Evolutionary conservation across 2,797 vertebrate genomes (phyloP), one percentile per base, ranked within the genome.

Genomic region (Hoplostethus mediterraneus): DNA sequence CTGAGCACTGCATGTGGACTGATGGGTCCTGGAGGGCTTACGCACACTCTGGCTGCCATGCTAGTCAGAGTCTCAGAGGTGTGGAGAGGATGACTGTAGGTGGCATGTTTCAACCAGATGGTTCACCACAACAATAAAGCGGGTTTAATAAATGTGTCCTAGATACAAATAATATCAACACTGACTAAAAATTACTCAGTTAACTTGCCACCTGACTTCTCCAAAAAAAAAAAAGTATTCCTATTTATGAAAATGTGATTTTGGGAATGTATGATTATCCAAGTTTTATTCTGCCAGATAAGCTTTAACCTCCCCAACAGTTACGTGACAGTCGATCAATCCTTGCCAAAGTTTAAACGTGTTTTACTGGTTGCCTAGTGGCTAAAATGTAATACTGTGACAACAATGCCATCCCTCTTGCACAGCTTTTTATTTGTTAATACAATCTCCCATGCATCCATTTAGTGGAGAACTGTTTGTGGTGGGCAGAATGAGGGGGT

Each of bases 341-440:
- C 73, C 33, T 63, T 79, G 80, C 83, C 90, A 92, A 86, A 44
- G 73, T 77, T 82, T 81, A 87, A 86, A 91, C 89, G 87, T 93
- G 90, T 87, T 84, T 57, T 67, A 80, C 51, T 58, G 73, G 80
- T 78, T 78, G 87, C 87, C 89, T 85, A 84, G 80, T 75, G 89
- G 89, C 89, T 93, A 83, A 83, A 81, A 82, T 80, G 38, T 91
- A 93, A 93, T 83, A 75, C 90, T 89, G n/a, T 52, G 75, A 89
- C 81, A 93, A 93, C 89, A 92, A 78, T 67, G 55, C 73, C 81
- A 82, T 87, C 80, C 72, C 28, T 81, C 66, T 58, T 73, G 76
- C 60, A 74, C 61, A 71, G 44, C 77, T 79, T 75, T 71, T 67
- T 87, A 64, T 91, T 89, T 92, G 81, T 83, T 67, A 77, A 77